These are phyloP conservation scores for Takifugu ocellatus DNA, from an alignment of 2,797 vertebrate genomes.

Conservation along the genomic window DNA sequence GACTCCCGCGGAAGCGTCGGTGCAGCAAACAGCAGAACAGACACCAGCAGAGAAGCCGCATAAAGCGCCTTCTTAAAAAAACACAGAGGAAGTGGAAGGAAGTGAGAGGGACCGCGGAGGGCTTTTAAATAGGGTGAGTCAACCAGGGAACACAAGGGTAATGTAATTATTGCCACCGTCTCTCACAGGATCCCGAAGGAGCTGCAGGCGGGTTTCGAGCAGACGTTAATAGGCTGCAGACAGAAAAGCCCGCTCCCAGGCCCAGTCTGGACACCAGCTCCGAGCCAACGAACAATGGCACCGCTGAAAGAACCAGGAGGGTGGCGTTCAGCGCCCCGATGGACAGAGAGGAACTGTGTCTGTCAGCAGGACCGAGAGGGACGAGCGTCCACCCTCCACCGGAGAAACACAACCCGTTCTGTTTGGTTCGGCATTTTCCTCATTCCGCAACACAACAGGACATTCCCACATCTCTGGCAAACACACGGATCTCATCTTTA, in stretches of 20 bases:
- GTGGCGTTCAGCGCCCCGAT: slow-evolving; percentile 22
- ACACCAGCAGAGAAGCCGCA: slow-evolving; percentile 15
- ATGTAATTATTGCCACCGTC: slow-evolving; percentile 48
- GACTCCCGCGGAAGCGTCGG: slow-evolving; percentile 18
- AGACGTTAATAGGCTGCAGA: neutral
- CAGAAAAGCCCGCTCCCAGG: slow-evolving; percentile 1
- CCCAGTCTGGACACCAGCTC: slow-evolving; percentile 5
- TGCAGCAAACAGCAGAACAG: slow-evolving; percentile 22
- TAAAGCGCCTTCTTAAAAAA: slow-evolving; percentile 8
- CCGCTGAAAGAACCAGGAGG: slow-evolving; percentile 29
- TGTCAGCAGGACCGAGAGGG: slow-evolving; percentile 32
- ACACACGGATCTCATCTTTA: too few species aligned
- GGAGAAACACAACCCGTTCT: slow-evolving; percentile 36
- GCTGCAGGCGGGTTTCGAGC: neutral
- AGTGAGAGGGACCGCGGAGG: slow-evolving; percentile 7
- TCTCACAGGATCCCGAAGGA: slow-evolving; percentile 29
- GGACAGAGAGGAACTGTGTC: slow-evolving; percentile 43
- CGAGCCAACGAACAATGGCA: slow-evolving; percentile 38
- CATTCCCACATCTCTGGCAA: too few species aligned
- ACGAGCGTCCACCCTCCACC: slow-evolving; percentile 6
- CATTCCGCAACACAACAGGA: neutral
- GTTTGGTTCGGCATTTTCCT: slow-evolving; percentile 21
- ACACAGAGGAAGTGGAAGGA: neutral
- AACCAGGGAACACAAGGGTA: slow-evolving; percentile 29
- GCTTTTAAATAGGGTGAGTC: slow-evolving; percentile 32